A percentile compares a stretch with the other conserved stretches of the same genome.
phyloP scores from a whole-genome alignment of 2,797 vertebrate genomes.

The Limosa lapponica region DNA sequence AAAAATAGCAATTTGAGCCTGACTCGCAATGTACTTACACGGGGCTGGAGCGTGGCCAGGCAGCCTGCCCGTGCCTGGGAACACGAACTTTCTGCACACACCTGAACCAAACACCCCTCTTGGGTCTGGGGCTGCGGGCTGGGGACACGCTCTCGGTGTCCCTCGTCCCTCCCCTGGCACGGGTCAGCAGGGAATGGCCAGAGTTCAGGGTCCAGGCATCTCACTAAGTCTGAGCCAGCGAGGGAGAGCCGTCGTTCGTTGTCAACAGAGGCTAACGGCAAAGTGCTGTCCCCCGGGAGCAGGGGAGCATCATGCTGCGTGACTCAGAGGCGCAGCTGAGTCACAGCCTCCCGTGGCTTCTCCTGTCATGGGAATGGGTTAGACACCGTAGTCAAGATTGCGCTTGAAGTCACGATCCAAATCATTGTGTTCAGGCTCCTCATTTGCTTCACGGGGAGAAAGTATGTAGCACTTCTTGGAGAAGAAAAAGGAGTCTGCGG shows the following conservation, averaged over 20 bases:
- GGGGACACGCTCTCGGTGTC: accelerated
- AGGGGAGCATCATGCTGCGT: background rate
- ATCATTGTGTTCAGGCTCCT: background rate
- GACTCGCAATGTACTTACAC: background rate
- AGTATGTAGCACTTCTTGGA: accelerated
- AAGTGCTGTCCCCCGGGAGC: background rate
- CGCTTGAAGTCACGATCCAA: background rate
- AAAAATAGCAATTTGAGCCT: slow-evolving; percentile 15
- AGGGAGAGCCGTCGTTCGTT: accelerated
- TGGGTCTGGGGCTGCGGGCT: background rate
- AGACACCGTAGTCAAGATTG: accelerated
- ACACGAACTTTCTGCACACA: background rate
- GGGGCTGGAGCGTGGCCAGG: background rate
- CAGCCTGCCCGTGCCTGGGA: background rate
- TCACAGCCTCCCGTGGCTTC: background rate
- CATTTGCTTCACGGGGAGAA: accelerated
- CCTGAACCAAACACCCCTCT: accelerated
- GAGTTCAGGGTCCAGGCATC: background rate
- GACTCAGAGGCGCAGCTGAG: slow-evolving; percentile 22
- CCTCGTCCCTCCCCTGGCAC: background rate
- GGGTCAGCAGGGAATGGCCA: accelerated
- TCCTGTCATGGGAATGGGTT: background rate
- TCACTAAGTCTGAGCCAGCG: accelerated
- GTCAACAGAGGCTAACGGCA: background rate
- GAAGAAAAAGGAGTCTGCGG: background rate